A percentile compares a stretch with the other conserved stretches of the same genome.
These are phyloP conservation scores for Ichneumoninae sp. DNA, from an alignment of 2,888 invertebrate species.

Conservation along the genomic window DNA sequence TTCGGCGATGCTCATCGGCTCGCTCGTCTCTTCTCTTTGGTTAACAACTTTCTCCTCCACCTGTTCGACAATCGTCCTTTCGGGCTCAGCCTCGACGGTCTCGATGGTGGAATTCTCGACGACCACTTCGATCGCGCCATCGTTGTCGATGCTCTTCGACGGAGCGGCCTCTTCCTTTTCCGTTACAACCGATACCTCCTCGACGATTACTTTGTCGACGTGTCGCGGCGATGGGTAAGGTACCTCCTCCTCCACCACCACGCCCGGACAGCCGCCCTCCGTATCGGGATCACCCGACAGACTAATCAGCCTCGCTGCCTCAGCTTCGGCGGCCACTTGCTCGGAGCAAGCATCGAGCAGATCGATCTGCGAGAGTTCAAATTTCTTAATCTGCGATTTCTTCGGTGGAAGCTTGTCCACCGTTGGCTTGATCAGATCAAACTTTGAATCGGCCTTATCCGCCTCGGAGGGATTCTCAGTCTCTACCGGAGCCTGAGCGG, in stretches of 20 bases:
- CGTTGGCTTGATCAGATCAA: conserved; percentile 44
- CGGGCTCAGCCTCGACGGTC: conserved; percentile 39
- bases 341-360: conserved; percentile 69
- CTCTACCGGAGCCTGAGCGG: conserved; percentile 22
- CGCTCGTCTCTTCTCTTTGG: conserved; percentile 17
- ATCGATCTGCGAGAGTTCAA: conserved; percentile 80
- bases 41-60: conserved; percentile 35
- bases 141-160: conserved; percentile 15
- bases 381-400: conserved; percentile 82
- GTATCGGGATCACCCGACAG: background rate
- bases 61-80: background rate
- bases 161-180: conserved; percentile 21
- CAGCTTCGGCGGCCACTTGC: conserved; percentile 56
- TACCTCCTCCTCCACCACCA: background rate
- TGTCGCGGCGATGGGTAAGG: conserved; percentile 24
- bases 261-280: background rate
- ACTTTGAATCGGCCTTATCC: conserved; percentile 40
- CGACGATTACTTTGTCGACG: conserved; percentile 20
- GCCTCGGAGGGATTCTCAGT: conserved; percentile 53
- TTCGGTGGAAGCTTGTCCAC: conserved; percentile 79
- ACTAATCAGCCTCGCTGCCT: conserved; percentile 42
- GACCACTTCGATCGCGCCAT: conserved; percentile 15
- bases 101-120: conserved; percentile 50
- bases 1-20: conserved; percentile 8
- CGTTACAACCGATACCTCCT: background rate